These are phyloP conservation scores for Sitobion miscanthi DNA, from an alignment of 1,140 invertebrate genomes.

Conservation along the genomic window DNA sequence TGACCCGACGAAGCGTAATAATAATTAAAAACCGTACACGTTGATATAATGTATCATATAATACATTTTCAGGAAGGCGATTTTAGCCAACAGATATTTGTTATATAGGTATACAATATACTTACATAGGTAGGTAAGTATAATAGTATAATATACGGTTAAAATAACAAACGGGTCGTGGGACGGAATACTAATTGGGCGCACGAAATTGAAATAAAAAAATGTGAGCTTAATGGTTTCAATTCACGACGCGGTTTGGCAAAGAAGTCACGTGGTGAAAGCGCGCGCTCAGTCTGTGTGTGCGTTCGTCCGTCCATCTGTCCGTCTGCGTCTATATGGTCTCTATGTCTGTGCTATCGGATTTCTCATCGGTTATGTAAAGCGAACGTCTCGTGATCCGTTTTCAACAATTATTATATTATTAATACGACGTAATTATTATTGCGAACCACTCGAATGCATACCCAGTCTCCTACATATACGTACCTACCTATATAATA, in stretches of 20 bases:
- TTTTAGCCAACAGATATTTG: background rate
- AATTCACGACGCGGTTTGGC: constrained; percentile 21
- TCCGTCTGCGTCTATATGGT: background rate
- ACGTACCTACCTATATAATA: too few species aligned
- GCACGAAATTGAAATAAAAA: background rate
- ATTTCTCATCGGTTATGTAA: constrained; percentile 51
- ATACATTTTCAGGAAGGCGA: background rate
- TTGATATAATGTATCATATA: background rate
- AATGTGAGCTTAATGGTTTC: constrained; percentile 4
- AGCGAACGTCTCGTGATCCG: constrained; percentile 12
- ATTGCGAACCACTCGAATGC: background rate
- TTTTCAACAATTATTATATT: constrained; percentile 25
- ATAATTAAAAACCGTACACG: background rate
- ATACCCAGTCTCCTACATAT: background rate
- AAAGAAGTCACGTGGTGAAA: constrained; percentile 53
- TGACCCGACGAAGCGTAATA: background rate
- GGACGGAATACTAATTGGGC: constrained; percentile 39
- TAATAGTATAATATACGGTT: background rate
- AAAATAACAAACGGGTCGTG: constrained; percentile 10
- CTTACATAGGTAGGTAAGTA: background rate
- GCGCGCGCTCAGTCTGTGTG: background rate
- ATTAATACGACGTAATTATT: constrained; percentile 35
- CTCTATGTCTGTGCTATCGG: background rate
- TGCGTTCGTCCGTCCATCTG: background rate
- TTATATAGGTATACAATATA: background rate